Conservation (phyloP, 2,113 vertebrate species). For the Morone saxatilis region DNA sequence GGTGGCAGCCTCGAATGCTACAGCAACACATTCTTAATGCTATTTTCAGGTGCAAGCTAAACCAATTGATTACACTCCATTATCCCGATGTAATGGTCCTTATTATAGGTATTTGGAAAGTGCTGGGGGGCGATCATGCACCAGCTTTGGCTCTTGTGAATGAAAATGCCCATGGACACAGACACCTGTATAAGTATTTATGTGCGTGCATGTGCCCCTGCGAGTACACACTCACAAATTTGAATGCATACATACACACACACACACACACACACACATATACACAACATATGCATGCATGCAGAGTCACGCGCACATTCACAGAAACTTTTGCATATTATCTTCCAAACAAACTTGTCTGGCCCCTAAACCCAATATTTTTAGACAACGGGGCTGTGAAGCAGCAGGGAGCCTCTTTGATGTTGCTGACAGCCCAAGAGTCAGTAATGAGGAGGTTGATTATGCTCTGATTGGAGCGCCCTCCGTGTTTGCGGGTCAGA, state of each 20-base stretch:
- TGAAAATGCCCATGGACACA: neutral
- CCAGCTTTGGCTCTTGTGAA: conserved; percentile 2
- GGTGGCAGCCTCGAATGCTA: conserved; percentile 7
- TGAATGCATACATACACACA: neutral
- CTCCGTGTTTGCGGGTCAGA: conserved; percentile 63
- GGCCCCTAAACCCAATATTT: conserved; percentile 45
- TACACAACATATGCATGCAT: neutral
- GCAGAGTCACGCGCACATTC: neutral
- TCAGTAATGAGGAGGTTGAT: conserved; percentile 70
- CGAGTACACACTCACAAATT: neutral
- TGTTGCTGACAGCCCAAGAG: conserved; percentile 57
- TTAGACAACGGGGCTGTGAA: conserved; percentile 43
- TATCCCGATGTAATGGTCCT: conserved; percentile 43
- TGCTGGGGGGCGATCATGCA: neutral
- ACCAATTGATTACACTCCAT: conserved; percentile 54
- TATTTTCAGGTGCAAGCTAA: conserved; percentile 53
- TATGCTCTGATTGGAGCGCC: conserved; percentile 61
- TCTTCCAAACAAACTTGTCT: conserved; percentile 58
- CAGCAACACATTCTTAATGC: conserved; percentile 33
- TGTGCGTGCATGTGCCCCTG: neutral
- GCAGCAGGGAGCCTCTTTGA: conserved; percentile 66
- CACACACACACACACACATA: neutral
- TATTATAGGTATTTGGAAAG: conserved; percentile 35
- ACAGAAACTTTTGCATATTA: conserved; percentile 19
- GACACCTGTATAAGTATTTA: neutral